Conservation (phyloP, 37 sponge, comb jelly and placozoan genomes). For the Chondrosia reniformis region DNA sequence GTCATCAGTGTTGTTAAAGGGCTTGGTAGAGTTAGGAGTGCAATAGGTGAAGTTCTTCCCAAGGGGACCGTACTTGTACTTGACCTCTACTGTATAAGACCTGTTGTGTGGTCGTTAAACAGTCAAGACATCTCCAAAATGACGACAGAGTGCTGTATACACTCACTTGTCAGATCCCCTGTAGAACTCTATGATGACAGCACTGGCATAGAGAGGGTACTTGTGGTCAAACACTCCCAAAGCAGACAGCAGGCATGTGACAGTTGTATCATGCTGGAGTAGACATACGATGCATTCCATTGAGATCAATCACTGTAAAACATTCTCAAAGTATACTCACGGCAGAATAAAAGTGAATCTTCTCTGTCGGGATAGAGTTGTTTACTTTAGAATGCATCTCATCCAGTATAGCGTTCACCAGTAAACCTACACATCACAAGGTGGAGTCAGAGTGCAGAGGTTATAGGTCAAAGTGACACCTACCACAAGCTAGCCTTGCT, state of each 20-base stretch:
- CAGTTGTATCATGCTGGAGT: constrained; percentile 49
- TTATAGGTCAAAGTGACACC: neutral
- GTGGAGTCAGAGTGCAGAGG: too few species aligned
- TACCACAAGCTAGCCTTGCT: constrained; percentile 24
- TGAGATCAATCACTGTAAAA: neutral
- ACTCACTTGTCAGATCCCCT: neutral
- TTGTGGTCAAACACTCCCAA: constrained; percentile 54
- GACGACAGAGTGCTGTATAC: neutral
- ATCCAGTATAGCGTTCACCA: constrained; percentile 7
- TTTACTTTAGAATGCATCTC: neutral
- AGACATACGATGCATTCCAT: neutral
- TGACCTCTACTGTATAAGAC: neutral
- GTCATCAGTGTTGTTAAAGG: neutral
- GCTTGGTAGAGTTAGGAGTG: neutral
- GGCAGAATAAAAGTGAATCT: constrained; percentile 6
- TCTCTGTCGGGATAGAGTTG: neutral
- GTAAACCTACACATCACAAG: neutral
- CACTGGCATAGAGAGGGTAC: constrained; percentile 70
- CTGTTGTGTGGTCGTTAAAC: neutral
- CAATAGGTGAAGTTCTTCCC: neutral
- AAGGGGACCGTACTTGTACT: constrained; percentile 23
- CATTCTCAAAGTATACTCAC: constrained; percentile 12
- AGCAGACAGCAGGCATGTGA: constrained; percentile 71
- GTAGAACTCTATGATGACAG: constrained; percentile 77
- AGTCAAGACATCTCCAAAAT: neutral